phyloP scores from a whole-genome alignment of 2,797 vertebrate species.

The Artibeus lituratus region DNA sequence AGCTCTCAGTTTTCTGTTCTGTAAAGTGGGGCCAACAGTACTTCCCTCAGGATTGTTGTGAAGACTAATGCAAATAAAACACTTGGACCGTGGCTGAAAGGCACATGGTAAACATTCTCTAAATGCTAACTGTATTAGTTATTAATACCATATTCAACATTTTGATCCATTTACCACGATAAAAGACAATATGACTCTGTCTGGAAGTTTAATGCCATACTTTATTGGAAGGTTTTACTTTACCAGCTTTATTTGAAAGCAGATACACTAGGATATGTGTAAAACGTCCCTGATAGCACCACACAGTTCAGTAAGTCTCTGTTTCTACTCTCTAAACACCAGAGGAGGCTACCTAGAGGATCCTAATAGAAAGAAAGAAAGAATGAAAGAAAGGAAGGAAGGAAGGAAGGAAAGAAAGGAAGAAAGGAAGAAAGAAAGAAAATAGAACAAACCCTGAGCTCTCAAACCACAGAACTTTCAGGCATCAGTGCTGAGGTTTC shows the following conservation, averaged over 20 bases:
- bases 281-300: neutral
- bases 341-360: neutral
- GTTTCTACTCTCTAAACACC: neutral
- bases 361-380: neutral
- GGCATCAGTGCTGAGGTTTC: neutral
- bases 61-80: neutral
- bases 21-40: neutral
- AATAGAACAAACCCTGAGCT: neutral
- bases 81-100: neutral
- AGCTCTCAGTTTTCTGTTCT: neutral
- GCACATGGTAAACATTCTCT: neutral
- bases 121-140: neutral
- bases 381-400: no score
- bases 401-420: no score
- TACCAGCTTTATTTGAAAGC: neutral
- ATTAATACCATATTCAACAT: neutral
- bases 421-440: neutral
- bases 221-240: conserved; percentile 18
- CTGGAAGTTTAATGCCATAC: neutral
- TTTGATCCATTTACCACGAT: neutral
- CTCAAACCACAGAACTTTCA: neutral
- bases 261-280: neutral
- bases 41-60: neutral
- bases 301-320: neutral
- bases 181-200: neutral